These are phyloP conservation scores for Micromesistius poutassou DNA, from an alignment of 2,797 vertebrate species.

Conservation along the genomic window DNA sequence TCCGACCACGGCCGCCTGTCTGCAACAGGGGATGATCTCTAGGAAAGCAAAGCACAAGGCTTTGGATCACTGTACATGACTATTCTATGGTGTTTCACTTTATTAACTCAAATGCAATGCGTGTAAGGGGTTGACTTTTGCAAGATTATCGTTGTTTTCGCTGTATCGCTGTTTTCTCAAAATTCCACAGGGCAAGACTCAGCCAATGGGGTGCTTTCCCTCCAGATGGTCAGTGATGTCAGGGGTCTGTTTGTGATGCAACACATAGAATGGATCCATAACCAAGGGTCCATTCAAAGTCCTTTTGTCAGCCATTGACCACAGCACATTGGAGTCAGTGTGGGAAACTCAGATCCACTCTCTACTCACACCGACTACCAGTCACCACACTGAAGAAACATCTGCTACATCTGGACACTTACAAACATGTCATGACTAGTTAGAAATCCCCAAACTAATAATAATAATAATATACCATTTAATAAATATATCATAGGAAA, in stretches of 20 bases:
- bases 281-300: slow-evolving; percentile 6
- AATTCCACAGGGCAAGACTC: background rate
- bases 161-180: background rate
- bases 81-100: background rate
- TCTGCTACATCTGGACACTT: slow-evolving; percentile 28
- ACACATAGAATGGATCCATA: slow-evolving; percentile 2
- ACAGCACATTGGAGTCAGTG: slow-evolving; percentile 48
- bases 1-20: background rate
- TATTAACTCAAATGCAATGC: background rate
- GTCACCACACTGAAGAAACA: slow-evolving; percentile 16
- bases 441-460: background rate
- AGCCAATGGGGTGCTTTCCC: slow-evolving; percentile 11
- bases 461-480: background rate
- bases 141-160: background rate
- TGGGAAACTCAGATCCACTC: slow-evolving; percentile 52
- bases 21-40: background rate
- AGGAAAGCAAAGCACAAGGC: background rate
- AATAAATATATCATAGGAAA: background rate
- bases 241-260: slow-evolving; percentile 4
- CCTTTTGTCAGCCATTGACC: slow-evolving; percentile 28
- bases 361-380: slow-evolving; percentile 38
- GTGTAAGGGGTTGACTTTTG: background rate
- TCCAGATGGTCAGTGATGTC: slow-evolving; percentile 16
- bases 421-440: background rate
- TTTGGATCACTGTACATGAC: background rate